Conservation (phyloP, 2,797 vertebrate genomes). For the Smutsia gigantea region DNA sequence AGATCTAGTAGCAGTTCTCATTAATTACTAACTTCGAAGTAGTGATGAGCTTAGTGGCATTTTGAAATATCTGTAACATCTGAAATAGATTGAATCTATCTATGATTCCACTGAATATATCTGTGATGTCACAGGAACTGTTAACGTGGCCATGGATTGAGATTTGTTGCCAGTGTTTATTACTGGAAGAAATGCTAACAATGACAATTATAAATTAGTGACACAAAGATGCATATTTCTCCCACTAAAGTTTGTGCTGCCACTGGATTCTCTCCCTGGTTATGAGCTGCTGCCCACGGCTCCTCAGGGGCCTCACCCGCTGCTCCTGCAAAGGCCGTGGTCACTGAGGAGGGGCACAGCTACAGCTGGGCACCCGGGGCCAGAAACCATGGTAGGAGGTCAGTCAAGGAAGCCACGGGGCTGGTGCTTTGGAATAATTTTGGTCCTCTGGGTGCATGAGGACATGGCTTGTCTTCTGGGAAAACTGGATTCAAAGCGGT, state of each 20-base stretch:
- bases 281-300: neutral
- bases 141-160: neutral
- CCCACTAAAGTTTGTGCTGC: neutral
- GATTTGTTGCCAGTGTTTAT: neutral
- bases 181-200: neutral
- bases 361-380: no score
- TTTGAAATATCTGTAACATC: neutral
- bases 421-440: neutral
- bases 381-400: neutral
- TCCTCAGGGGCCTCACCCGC: neutral
- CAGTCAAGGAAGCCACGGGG: rapidly evolving
- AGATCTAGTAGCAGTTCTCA: neutral
- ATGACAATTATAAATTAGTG: neutral
- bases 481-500: neutral
- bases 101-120: neutral
- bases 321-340: rapidly evolving
- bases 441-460: neutral
- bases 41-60: neutral
- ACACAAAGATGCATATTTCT: neutral
- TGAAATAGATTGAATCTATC: neutral
- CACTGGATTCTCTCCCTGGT: neutral
- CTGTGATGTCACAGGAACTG: neutral
- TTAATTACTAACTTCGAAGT: neutral
- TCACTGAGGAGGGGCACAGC: neutral
- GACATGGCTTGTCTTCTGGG: neutral